phyloP scores from a whole-genome alignment of 2,113 vertebrate species.

The Dinomys branickii region DNA sequence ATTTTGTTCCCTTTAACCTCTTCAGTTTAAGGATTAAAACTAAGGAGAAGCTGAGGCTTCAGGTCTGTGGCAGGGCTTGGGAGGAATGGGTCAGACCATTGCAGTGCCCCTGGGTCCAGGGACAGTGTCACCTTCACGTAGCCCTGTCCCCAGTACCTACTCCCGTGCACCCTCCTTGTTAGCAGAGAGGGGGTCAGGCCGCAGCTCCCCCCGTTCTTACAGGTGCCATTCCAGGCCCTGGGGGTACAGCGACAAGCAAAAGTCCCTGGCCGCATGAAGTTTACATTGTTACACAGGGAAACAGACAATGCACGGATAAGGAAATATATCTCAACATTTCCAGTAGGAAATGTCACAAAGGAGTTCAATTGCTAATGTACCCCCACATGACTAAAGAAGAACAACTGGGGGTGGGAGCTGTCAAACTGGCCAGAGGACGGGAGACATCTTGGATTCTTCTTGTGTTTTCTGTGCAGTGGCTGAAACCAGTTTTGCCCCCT shows the following conservation, averaged over 20 bases:
- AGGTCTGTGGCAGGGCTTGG: neutral
- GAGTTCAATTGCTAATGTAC: neutral
- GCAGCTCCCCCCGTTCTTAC: neutral
- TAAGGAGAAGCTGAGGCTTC: neutral
- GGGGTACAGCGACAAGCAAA: neutral
- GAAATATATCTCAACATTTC: neutral
- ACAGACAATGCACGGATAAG: neutral
- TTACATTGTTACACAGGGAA: neutral
- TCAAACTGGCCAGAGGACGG: neutral
- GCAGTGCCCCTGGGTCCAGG: neutral
- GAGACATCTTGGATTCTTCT: neutral
- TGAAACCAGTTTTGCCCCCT: slow-evolving; percentile 33
- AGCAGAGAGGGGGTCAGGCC: neutral
- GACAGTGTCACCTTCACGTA: neutral
- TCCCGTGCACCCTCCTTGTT: neutral
- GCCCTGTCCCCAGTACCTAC: neutral
- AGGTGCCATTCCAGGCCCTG: neutral
- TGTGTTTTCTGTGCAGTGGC: neutral
- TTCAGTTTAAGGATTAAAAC: neutral
- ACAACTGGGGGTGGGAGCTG: neutral
- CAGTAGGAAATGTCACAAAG: neutral
- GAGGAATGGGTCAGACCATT: neutral
- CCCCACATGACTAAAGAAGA: neutral
- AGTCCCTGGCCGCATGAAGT: neutral
- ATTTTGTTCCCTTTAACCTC: neutral